phyloP scores from a whole-genome alignment of 2,113 vertebrate genomes.

The Myrmecobius fasciatus region DNA sequence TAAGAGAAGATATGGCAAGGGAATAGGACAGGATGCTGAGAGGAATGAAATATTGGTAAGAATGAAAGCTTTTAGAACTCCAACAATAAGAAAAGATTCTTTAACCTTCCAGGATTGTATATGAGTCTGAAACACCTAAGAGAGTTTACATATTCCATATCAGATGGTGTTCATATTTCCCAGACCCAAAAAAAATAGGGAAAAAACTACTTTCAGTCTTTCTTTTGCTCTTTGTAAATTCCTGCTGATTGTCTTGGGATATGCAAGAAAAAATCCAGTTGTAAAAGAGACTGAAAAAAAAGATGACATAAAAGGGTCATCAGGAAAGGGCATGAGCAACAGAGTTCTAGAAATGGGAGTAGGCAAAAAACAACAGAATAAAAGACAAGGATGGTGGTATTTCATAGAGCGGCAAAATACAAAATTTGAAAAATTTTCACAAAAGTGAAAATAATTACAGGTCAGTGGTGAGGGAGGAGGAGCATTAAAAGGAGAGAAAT shows the following conservation, averaged over 20 bases:
- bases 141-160: too few relatives aligned
- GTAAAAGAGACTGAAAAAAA: not conserved
- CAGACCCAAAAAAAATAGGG: too few relatives aligned
- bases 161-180: too few relatives aligned
- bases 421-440: not conserved
- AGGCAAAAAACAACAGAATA: not conserved
- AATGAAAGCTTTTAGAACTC: too few relatives aligned
- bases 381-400: not conserved
- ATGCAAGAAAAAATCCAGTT: too few relatives aligned
- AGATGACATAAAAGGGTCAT: not conserved
- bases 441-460: not conserved
- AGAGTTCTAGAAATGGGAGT: not conserved
- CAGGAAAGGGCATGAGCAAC: not conserved
- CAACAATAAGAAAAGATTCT: too few relatives aligned
- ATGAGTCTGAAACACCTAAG: too few relatives aligned
- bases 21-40: not conserved
- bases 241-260: not conserved
- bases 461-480: not conserved
- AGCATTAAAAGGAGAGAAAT: not conserved
- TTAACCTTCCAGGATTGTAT: too few relatives aligned
- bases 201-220: not conserved
- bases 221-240: not conserved
- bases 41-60: too few relatives aligned
- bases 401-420: not conserved
- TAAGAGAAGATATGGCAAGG: too few relatives aligned